A percentile compares a stretch with the other conserved stretches of the same genome.
These are phyloP conservation scores for Ispidina picta DNA, from an alignment of 2,797 vertebrate genomes.

Conservation along the genomic window DNA sequence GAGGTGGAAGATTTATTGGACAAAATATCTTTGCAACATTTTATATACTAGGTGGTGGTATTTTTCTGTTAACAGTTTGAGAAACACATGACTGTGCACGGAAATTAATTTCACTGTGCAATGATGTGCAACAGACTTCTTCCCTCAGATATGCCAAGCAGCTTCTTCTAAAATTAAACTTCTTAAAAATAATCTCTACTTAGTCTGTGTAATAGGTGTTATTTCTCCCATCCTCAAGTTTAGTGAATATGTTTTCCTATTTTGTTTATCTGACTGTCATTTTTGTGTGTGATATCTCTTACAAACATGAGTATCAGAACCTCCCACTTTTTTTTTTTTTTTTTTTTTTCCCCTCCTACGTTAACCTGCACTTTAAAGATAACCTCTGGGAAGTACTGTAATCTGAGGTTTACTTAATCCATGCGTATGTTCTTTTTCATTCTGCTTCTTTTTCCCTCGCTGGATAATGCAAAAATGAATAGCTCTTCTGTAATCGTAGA, in stretches of 20 bases:
- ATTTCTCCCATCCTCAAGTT: not conserved
- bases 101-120: not conserved
- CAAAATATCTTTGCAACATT: not conserved
- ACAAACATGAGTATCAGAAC: conserved; percentile 34
- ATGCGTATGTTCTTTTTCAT: not conserved
- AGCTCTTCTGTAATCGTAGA: not conserved
- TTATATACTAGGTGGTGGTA: not conserved
- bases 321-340: not conserved
- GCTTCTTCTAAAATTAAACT: not conserved
- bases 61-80: not conserved
- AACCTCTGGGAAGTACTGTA: conserved; percentile 26
- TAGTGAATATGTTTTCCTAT: not conserved
- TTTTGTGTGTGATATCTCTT: conserved; percentile 44
- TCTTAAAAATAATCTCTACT: not conserved
- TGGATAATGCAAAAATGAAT: not conserved
- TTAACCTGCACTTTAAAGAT: conserved; percentile 36
- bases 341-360: not conserved
- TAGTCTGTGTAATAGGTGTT: not conserved
- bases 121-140: not conserved
- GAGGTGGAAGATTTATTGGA: not conserved
- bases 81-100: not conserved
- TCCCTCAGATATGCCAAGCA: not conserved
- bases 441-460: not conserved
- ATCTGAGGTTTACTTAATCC: conserved; percentile 12
- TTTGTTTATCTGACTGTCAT: conserved; percentile 34